Base-by-base conservation (phyloP, 2,113 vertebrate genomes). In the Thalassarche chlororhynchos region DNA sequence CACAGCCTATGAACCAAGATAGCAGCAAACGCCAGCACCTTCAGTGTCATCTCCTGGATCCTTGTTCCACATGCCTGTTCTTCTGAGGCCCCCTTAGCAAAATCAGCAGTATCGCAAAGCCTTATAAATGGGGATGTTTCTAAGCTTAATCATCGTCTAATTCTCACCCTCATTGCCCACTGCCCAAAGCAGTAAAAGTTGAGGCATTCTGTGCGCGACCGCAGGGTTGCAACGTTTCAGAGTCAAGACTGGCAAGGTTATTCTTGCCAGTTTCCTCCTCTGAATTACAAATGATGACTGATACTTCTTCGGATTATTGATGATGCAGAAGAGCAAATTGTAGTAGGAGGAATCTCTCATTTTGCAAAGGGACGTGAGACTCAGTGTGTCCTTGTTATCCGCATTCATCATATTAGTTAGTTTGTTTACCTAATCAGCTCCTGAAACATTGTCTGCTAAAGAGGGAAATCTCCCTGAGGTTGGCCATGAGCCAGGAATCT, bases 391-490 rank as follows among this genome's bases (percentile, higher is more conserved):
- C 91, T 92, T 90, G 68, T 94, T 91, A 86, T 47, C 60, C 20
- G 1, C 68, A 95, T 96, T 86, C 51, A 97, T 96, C 87, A 91
- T 88, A 83, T 78, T 94, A 76, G 70, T 95, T 96, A 49, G 89
- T 91, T 97, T 95, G 95, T 94, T 97, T 97, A 90, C 89, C 85
- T 93, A 94, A 96, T 93, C 94, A 95, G 25, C 75, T 74, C 82
- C 84, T 94, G 89, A 95, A 94, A 76, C 55, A 55, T 42, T 72
- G 58, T 85, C 78, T 86, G 79, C 84, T 94, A 40, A 87, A 92
- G 77, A 85, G 54, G 74, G 84, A 82, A 89, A 80, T 87, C 78
- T 91, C 62, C 66, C 58, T 8, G 20, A 62, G n/a, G 61, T 5
- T 80, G 54, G 74, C 46, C 26, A 13, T 44, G 74, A 72, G 80